phyloP scores from a whole-genome alignment of 2,113 vertebrate genomes.

The Chionis minor region DNA sequence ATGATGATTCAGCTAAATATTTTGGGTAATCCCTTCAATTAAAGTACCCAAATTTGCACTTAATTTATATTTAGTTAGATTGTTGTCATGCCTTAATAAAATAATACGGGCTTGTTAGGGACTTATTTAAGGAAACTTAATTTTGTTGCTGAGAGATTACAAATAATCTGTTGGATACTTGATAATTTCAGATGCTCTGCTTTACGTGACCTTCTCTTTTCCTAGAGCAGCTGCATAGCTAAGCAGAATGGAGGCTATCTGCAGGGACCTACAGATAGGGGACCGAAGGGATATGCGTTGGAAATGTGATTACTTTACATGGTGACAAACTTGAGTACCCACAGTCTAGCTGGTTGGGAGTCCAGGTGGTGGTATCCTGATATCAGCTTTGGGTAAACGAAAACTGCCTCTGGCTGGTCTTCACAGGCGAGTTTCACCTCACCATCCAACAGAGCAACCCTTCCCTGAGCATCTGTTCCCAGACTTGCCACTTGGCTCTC shows the following conservation, averaged over 20 bases:
- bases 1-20: not conserved
- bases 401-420: not conserved
- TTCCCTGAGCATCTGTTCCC: not conserved
- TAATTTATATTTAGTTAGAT: not conserved
- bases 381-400: not conserved
- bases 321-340: not conserved
- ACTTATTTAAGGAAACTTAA: not conserved
- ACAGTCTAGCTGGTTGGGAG: not conserved
- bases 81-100: not conserved
- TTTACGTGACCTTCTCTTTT: not conserved
- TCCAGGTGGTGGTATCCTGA: not conserved
- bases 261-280: not conserved
- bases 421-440: not conserved
- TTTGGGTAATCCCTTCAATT: not conserved
- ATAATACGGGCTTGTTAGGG: not conserved
- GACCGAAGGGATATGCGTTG: rapidly evolving
- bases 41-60: not conserved
- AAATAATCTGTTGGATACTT: not conserved
- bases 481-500: not conserved
- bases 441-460: not conserved
- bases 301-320: not conserved
- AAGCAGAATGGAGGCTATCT: not conserved
- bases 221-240: not conserved
- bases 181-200: not conserved
- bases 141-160: not conserved